Conservation (phyloP, 2,888 invertebrate genomes). For the Didymodactylos carnosus region DNA sequence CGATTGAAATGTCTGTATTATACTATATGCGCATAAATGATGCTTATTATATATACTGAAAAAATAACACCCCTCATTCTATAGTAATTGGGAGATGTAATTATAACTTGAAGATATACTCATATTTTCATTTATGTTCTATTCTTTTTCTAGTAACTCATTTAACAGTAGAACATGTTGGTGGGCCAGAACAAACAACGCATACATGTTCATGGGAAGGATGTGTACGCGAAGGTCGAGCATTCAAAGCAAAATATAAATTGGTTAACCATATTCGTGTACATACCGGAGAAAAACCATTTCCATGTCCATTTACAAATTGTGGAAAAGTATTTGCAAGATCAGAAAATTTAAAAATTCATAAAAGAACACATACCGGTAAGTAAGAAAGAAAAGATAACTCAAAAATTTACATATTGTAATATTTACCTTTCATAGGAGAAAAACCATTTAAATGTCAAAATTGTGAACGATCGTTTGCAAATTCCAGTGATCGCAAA, state of each 20-base stretch:
- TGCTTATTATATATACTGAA: not conserved
- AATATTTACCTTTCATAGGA: constrained; percentile 42
- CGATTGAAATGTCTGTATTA: no score
- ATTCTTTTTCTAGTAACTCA: constrained; percentile 4
- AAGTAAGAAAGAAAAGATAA: constrained; percentile 23
- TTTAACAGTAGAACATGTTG: constrained; percentile 13
- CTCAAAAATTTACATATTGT: not conserved
- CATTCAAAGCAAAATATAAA: constrained; percentile 99
- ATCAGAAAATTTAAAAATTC: constrained; percentile 94
- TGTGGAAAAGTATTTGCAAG: constrained; percentile 96
- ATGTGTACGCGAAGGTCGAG: constrained; percentile 26
- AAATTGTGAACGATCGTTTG: constrained; percentile 87
- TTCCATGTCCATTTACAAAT: constrained; percentile 82
- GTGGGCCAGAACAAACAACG: constrained; percentile 11
- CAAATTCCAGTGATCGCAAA: constrained; percentile 94
- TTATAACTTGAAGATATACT: not conserved
- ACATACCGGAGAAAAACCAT: constrained; percentile 96
- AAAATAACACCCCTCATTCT: no score
- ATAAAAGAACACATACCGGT: constrained; percentile 97
- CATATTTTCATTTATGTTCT: not conserved
- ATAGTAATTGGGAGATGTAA: no score
- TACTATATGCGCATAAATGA: not conserved
- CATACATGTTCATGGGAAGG: constrained; percentile 11
- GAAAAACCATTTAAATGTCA: constrained; percentile 99
- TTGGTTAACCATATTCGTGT: constrained; percentile 96